phyloP scores from a whole-genome alignment of 2,888 invertebrate genomes.

The Ecliptopera silaceata region DNA sequence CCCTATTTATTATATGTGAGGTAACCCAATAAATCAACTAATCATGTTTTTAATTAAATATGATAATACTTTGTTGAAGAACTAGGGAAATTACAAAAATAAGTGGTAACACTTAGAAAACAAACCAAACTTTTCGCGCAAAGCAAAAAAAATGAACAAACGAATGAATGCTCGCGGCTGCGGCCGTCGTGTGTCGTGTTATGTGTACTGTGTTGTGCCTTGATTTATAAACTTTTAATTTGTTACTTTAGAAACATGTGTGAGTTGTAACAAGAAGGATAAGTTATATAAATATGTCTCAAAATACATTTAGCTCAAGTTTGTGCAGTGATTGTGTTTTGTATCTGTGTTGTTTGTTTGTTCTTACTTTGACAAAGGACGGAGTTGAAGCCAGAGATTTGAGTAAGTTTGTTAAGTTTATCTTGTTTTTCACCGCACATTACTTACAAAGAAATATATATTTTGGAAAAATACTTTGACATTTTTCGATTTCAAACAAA shows the following conservation, averaged over 20 bases:
- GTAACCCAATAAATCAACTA: no score
- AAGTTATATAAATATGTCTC: slow-evolving; percentile 45
- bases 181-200: slow-evolving; percentile 23
- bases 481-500: no score
- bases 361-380: slow-evolving; percentile 71
- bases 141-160: neutral
- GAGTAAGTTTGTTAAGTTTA: slow-evolving; percentile 53
- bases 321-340: slow-evolving; percentile 67
- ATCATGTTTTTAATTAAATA: no score
- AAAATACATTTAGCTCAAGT: slow-evolving; percentile 55
- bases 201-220: slow-evolving; percentile 28
- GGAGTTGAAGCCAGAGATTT: slow-evolving; percentile 60
- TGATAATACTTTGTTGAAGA: no score
- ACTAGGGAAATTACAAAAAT: no score
- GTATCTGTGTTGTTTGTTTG: slow-evolving; percentile 65
- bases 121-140: no score
- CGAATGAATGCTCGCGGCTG: slow-evolving; percentile 17
- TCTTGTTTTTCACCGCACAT: no score
- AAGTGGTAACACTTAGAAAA: no score
- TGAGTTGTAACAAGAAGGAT: slow-evolving; percentile 21
- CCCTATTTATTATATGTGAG: no score
- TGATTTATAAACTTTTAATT: slow-evolving; percentile 22
- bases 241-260: slow-evolving; percentile 29
- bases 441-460: no score
- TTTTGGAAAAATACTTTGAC: no score